Percentiles rank a stretch among this genome's conserved stretches.
Evolutionary conservation across 2,113 vertebrate species (phyloP).

Genomic region (Limnothrissa miodon): DNA sequence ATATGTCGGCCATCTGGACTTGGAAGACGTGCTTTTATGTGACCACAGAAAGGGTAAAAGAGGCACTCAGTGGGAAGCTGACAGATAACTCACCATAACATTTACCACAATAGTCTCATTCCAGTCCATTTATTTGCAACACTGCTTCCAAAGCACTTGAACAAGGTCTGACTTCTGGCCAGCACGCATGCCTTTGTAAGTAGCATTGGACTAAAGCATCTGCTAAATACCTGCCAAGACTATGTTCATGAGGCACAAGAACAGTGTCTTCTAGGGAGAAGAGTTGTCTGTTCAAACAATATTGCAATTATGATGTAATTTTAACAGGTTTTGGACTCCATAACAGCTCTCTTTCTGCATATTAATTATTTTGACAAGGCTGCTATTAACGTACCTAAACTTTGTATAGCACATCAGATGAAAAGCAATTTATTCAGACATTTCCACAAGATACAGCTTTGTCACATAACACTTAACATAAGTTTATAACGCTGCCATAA

Average conservation of each 20-base stretch:
- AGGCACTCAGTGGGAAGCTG: background rate
- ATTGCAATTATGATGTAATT: background rate
- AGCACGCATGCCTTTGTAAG: no score
- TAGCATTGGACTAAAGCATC: background rate
- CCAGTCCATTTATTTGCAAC: no score
- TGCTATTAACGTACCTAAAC: no score
- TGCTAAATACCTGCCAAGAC: background rate
- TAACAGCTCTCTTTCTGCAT: background rate
- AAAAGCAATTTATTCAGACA: background rate
- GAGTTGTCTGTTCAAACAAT: background rate
- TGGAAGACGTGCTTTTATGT: background rate
- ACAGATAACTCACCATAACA: background rate
- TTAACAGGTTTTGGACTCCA: background rate
- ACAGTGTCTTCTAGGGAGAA: background rate
- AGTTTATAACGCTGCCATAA: background rate
- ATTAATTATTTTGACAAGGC: no score
- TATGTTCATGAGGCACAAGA: background rate
- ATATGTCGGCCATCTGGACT: background rate
- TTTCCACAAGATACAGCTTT: background rate
- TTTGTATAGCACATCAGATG: background rate
- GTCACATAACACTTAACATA: background rate
- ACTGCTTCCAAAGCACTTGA: no score
- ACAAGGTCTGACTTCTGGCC: no score
- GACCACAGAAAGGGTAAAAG: background rate
- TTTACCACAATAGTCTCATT: background rate